A percentile compares a stretch with the other conserved stretches of the same genome.
phyloP scores from a whole-genome alignment of 2,888 invertebrate species.

The Coremacera marginata region DNA sequence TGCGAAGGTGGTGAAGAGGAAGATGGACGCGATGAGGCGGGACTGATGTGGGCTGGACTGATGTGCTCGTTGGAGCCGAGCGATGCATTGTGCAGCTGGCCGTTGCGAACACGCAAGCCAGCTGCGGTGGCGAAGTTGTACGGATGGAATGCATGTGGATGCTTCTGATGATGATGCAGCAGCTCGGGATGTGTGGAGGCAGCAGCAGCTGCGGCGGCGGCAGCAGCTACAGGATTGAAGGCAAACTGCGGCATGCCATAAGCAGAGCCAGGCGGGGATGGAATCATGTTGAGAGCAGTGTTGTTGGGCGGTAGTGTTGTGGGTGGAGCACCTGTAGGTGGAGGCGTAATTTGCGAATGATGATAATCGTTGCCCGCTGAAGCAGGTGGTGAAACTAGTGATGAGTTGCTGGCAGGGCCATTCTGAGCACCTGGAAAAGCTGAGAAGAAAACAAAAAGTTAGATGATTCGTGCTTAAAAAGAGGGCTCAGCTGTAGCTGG shows the following conservation, averaged over 20 bases:
- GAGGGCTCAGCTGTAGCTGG: neutral
- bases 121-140: conserved; percentile 71
- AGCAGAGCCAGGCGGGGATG: conserved; percentile 71
- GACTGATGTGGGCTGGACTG: conserved; percentile 63
- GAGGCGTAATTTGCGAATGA: conserved; percentile 52
- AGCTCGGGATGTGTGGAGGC: conserved; percentile 68
- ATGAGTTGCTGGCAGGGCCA: conserved; percentile 48
- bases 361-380: conserved; percentile 49
- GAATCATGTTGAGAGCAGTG: conserved; percentile 66
- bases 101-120: conserved; percentile 60
- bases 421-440: conserved; percentile 30
- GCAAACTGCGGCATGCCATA: conserved; percentile 73
- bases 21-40: conserved; percentile 67
- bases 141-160: conserved; percentile 72
- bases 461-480: neutral
- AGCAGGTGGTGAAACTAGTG: conserved; percentile 48
- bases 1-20: conserved; percentile 59
- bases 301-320: conserved; percentile 43
- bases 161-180: conserved; percentile 67
- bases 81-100: conserved; percentile 51
- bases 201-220: conserved; percentile 55
- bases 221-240: conserved; percentile 69
- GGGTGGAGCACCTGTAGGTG: conserved; percentile 43
- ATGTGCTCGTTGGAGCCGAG: conserved; percentile 57
- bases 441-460: neutral